Percentiles rank a stretch among this genome's conserved stretches.
Conservation (phyloP, 1,140 invertebrate genomes). For the Euura lappo region DNA sequence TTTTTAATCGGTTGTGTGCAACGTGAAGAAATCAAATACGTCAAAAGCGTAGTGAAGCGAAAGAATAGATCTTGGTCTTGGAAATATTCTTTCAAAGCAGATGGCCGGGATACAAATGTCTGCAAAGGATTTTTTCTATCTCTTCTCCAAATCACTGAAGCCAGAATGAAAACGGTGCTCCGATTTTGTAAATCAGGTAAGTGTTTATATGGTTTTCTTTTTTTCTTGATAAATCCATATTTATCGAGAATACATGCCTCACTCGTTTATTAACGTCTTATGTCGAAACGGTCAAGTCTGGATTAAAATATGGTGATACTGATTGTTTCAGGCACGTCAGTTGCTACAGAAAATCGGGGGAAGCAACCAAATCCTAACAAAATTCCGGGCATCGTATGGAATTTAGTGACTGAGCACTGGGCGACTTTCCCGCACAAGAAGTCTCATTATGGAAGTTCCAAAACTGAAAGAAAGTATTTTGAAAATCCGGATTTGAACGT, state of each 20-base stretch:
- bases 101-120: neutral
- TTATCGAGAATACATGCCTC: neutral
- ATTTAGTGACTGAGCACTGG: slow-evolving; percentile 14
- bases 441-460: slow-evolving; percentile 16
- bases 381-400: neutral
- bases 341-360: neutral
- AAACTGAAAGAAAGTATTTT: slow-evolving; percentile 18
- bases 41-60: neutral
- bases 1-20: neutral
- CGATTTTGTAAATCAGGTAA: slow-evolving; percentile 1
- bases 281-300: neutral
- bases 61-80: neutral
- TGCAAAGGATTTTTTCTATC: neutral
- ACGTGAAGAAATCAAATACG: neutral
- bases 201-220: neutral
- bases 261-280: neutral
- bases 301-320: neutral
- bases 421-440: slow-evolving; percentile 15
- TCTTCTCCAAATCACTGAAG: neutral
- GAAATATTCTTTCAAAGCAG: slow-evolving; percentile 3
- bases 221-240: neutral
- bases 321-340: neutral
- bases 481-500: slow-evolving; percentile 5
- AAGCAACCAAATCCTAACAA: neutral
- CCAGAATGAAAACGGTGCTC: neutral